Conservation (phyloP, 1,140 invertebrate genomes). For the Tetragonula clypearis region DNA sequence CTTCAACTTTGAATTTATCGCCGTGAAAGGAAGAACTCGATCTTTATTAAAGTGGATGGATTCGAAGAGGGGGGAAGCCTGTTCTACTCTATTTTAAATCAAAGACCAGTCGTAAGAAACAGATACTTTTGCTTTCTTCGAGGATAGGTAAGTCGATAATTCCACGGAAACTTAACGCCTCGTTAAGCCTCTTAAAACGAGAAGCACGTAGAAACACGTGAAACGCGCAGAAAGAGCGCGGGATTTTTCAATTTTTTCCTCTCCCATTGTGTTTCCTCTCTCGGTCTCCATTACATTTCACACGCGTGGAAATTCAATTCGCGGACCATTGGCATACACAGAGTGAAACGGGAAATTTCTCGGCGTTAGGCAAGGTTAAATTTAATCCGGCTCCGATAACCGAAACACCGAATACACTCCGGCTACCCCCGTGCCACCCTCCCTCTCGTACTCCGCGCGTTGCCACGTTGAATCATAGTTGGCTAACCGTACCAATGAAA, state of each 20-base stretch:
- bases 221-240: no score
- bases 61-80: no score
- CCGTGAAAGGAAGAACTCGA: not conserved
- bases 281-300: not conserved
- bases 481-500: not conserved
- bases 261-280: no score
- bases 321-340: not conserved
- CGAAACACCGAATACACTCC: slow-evolving; percentile 15
- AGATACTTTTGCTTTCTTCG: not conserved
- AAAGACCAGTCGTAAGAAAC: not conserved
- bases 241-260: not conserved
- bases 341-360: not conserved
- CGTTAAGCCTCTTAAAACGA: no score
- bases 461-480: slow-evolving; percentile 13
- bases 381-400: slow-evolving; percentile 26
- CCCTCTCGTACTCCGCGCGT: not conserved
- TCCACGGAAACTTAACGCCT: no score
- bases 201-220: no score
- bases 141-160: no score
- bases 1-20: not conserved
- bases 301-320: not conserved
- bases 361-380: not conserved
- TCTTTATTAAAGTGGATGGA: no score
- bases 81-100: not conserved
- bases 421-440: not conserved